These are phyloP conservation scores for Buceros bicornis DNA, from an alignment of 2,797 vertebrate genomes.

Conservation along the genomic window DNA sequence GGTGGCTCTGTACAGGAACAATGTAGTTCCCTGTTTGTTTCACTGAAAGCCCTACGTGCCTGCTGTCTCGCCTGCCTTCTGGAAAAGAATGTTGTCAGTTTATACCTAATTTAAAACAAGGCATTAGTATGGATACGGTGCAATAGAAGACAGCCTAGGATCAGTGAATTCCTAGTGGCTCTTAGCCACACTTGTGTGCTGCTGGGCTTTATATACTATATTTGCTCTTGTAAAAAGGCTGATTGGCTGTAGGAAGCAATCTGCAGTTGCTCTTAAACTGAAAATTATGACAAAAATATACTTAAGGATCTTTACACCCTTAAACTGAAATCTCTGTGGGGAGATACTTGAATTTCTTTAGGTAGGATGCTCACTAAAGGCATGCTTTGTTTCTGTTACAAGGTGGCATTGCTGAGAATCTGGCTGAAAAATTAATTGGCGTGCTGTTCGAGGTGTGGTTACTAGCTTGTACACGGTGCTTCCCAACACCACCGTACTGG, in stretches of 20 bases:
- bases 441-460: conserved; percentile 95
- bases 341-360: background rate
- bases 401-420: conserved; percentile 91
- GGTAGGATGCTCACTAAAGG: background rate
- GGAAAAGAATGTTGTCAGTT: background rate
- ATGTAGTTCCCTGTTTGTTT: background rate
- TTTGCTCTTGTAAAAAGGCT: background rate
- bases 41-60: background rate
- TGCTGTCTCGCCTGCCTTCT: background rate
- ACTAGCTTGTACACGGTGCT: conserved; percentile 90
- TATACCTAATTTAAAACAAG: background rate
- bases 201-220: background rate
- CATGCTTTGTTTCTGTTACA: conserved; percentile 43
- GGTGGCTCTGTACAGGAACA: background rate
- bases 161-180: background rate
- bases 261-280: background rate
- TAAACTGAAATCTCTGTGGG: background rate
- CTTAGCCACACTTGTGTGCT: fast-evolving
- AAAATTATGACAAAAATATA: background rate
- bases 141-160: background rate
- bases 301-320: background rate
- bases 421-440: conserved; percentile 91
- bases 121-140: background rate
- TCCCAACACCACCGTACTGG: conserved; percentile 92
- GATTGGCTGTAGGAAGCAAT: background rate